A percentile compares a stretch with the other conserved stretches of the same genome.
Conservation (phyloP, 2,797 vertebrate species). For the Thamnophis elegans region DNA sequence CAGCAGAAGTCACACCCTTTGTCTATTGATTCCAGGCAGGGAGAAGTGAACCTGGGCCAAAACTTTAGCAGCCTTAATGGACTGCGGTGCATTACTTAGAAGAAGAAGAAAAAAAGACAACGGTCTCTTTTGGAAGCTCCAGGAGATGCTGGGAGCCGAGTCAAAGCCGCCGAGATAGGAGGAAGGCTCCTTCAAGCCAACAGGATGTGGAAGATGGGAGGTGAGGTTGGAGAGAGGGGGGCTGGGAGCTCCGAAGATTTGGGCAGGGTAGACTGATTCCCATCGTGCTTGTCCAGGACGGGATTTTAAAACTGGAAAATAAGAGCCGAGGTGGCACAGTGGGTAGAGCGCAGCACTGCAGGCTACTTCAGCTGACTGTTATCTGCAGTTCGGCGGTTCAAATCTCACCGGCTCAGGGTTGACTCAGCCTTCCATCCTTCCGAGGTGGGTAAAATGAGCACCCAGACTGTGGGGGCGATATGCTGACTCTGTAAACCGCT, state of each 20-base stretch:
- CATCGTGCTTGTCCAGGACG: neutral
- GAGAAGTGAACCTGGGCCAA: neutral
- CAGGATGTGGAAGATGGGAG: neutral
- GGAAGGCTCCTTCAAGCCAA: neutral
- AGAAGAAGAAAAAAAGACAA: neutral
- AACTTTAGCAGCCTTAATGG: constrained; percentile 7
- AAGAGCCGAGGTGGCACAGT: no score
- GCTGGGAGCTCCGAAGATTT: neutral
- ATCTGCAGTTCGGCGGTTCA: no score
- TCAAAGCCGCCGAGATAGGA: neutral
- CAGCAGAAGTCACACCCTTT: neutral
- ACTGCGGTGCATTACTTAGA: neutral
- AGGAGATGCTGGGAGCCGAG: neutral
- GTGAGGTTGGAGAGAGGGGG: neutral
- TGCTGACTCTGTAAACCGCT: no score
- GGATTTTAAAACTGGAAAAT: neutral
- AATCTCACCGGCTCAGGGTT: no score
- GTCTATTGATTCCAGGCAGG: neutral
- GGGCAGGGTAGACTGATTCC: neutral
- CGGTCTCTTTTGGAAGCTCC: neutral
- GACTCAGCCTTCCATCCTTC: no score
- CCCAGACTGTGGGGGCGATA: no score
- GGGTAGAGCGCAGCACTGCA: no score
- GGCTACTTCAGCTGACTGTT: no score
- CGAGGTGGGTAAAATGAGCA: no score